phyloP scores from a whole-genome alignment of 2,888 invertebrate species.

The Rhingia campestris region DNA sequence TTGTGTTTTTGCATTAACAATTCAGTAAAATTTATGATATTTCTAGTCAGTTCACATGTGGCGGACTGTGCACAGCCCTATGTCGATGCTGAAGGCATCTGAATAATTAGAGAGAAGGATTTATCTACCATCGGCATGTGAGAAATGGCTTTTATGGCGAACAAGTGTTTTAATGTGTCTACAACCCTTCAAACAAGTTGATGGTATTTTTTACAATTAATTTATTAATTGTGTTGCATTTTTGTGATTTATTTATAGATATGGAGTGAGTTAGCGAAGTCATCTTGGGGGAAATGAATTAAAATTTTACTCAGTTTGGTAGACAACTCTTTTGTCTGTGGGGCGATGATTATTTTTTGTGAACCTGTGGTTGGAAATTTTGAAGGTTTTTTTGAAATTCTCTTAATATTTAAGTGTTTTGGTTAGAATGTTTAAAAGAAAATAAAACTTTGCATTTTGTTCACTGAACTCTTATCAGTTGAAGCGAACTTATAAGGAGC shows the following conservation, averaged over 20 bases:
- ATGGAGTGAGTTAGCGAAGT: not conserved
- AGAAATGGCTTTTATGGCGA: slow-evolving; percentile 35
- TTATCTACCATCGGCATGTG: slow-evolving; percentile 58
- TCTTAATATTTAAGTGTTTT: too few relatives aligned
- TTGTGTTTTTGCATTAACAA: slow-evolving; percentile 45
- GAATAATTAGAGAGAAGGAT: slow-evolving; percentile 45
- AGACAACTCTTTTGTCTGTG: slow-evolving; percentile 15
- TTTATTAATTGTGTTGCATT: slow-evolving; percentile 57
- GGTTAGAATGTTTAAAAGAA: too few relatives aligned
- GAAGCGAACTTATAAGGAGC: too few relatives aligned
- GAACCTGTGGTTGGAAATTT: not conserved
- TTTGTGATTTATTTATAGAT: slow-evolving; percentile 50
- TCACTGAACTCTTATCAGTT: too few relatives aligned
- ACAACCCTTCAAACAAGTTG: slow-evolving; percentile 63
- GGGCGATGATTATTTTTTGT: not conserved
- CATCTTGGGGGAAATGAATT: not conserved
- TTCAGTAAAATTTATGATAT: slow-evolving; percentile 49
- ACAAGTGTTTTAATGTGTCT: slow-evolving; percentile 69
- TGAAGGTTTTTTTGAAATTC: too few relatives aligned
- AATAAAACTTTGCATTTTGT: too few relatives aligned
- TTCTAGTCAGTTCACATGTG: slow-evolving; percentile 13
- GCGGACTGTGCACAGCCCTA: slow-evolving; percentile 13
- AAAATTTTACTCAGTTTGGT: slow-evolving; percentile 24
- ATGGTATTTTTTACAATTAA: slow-evolving; percentile 53
- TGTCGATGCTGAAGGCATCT: slow-evolving; percentile 3